phyloP scores from a whole-genome alignment of 2,113 vertebrate species.

The Sminthopsis crassicaudata region DNA sequence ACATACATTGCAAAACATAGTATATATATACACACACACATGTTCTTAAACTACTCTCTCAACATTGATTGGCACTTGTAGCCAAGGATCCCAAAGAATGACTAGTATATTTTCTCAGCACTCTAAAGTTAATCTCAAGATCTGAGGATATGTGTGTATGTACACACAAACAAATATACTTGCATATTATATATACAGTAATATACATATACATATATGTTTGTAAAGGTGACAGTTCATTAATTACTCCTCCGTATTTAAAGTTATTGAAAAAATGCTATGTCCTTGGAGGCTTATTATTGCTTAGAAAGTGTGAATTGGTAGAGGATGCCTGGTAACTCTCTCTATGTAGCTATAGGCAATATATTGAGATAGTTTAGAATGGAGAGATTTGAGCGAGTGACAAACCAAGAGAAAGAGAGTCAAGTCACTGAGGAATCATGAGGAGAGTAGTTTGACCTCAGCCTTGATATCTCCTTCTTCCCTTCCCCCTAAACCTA shows the following conservation, averaged over 20 bases:
- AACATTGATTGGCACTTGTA: neutral
- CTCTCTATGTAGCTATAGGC: neutral
- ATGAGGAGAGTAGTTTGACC: neutral
- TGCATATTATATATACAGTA: neutral
- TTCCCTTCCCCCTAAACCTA: neutral
- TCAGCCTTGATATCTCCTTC: neutral
- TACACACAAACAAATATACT: neutral
- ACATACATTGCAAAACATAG: neutral
- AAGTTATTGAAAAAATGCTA: neutral
- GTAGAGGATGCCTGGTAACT: neutral
- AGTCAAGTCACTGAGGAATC: neutral
- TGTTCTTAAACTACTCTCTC: neutral
- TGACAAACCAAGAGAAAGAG: neutral
- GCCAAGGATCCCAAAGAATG: neutral
- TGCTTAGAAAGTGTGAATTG: neutral
- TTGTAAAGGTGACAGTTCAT: neutral
- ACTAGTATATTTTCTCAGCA: neutral
- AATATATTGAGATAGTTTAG: neutral
- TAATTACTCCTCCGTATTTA: neutral
- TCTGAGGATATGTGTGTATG: neutral
- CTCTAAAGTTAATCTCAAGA: neutral
- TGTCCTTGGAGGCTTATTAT: neutral
- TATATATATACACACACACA: neutral
- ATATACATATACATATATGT: neutral
- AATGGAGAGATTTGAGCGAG: neutral